A percentile compares a stretch with the other conserved stretches of the same genome.
These are phyloP conservation scores for Allobates femoralis DNA, from an alignment of 2,797 vertebrate genomes.

Conservation along the genomic window DNA sequence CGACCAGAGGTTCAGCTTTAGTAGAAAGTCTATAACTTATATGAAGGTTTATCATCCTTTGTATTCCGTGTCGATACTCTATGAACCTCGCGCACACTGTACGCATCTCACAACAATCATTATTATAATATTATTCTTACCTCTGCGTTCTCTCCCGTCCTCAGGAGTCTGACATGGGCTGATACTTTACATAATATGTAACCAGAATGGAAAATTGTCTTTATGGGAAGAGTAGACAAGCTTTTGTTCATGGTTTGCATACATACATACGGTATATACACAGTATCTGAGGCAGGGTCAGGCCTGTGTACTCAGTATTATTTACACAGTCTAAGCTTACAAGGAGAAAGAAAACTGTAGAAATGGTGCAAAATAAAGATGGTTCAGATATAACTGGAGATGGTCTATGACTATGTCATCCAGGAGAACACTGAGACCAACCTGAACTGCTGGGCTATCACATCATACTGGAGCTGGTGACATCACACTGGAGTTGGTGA, in stretches of 20 bases:
- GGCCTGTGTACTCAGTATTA: not conserved
- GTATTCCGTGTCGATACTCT: not conserved
- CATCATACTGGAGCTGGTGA: no score
- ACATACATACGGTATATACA: no score
- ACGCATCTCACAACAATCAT: not conserved
- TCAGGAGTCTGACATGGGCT: not conserved
- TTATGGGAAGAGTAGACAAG: not conserved
- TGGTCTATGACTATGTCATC: no score
- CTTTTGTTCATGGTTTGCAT: no score
- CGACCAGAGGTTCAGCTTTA: no score
- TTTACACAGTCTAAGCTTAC: not conserved
- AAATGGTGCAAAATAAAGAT: not conserved
- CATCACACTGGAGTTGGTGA: no score
- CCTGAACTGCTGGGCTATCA: no score
- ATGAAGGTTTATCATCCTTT: no score
- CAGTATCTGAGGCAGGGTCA: not conserved
- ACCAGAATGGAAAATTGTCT: not conserved
- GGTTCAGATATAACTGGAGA: no score
- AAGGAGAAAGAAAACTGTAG: not conserved
- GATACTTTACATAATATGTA: not conserved
- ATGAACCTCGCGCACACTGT: not conserved
- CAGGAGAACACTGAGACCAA: no score
- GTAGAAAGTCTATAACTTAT: no score
- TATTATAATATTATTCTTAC: not conserved
- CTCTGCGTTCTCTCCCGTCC: not conserved